phyloP scores from a whole-genome alignment of 2,797 vertebrate genomes.

The Tadarida brasiliensis region DNA sequence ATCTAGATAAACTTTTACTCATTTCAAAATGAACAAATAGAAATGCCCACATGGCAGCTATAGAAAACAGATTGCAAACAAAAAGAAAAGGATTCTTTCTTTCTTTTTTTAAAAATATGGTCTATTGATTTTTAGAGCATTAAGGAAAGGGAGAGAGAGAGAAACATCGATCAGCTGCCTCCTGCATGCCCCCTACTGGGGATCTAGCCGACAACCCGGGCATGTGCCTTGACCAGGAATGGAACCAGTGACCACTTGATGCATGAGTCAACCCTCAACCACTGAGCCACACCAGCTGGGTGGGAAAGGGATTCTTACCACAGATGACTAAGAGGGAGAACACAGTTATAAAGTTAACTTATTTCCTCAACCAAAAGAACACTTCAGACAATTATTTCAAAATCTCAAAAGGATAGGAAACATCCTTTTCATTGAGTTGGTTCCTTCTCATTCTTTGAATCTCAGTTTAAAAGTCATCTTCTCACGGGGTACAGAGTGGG shows the following conservation, averaged over 20 bases:
- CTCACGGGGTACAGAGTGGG: background rate
- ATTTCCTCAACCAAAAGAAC: background rate
- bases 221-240: too few relatives aligned
- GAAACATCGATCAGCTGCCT: too few relatives aligned
- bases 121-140: too few relatives aligned
- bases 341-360: background rate
- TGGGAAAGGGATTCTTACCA: background rate
- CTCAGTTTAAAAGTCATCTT: background rate
- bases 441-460: background rate
- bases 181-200: too few relatives aligned
- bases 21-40: constrained; percentile 19
- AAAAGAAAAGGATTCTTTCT: background rate
- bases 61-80: background rate
- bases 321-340: background rate
- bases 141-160: too few relatives aligned
- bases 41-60: background rate
- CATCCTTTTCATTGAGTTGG: background rate
- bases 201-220: too few relatives aligned
- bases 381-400: background rate
- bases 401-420: background rate
- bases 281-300: too few relatives aligned
- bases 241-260: too few relatives aligned
- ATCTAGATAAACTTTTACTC: background rate
- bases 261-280: too few relatives aligned
- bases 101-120: too few relatives aligned